phyloP scores from a whole-genome alignment of 2,113 vertebrate species.

The Macquaria australasica region DNA sequence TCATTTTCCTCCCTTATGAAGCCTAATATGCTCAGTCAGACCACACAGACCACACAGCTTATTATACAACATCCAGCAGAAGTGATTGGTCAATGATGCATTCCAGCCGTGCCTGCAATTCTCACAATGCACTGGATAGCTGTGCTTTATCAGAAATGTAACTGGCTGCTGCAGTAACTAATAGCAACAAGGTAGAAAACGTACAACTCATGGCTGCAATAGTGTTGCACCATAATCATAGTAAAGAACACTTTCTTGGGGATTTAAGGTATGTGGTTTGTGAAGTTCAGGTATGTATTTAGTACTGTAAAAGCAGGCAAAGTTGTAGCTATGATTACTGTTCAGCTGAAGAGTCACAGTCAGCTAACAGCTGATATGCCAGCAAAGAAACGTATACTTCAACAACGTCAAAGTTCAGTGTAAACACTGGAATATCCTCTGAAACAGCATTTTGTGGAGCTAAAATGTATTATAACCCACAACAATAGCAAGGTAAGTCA shows the following conservation, averaged over 20 bases:
- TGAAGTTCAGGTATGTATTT: neutral
- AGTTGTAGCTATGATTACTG: neutral
- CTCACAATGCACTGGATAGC: conserved; percentile 37
- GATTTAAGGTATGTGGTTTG: neutral
- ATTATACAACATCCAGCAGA: conserved; percentile 48
- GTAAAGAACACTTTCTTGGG: neutral
- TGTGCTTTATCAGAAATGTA: conserved; percentile 23
- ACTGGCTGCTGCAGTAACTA: conserved; percentile 5
- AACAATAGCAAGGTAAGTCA: too few relatives aligned
- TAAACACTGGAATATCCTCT: neutral
- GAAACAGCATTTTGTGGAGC: neutral
- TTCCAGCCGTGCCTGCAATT: conserved; percentile 46
- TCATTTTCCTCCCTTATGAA: conserved; percentile 72
- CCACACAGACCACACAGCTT: conserved; percentile 63
- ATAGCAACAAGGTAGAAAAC: conserved; percentile 10
- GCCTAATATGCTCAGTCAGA: conserved; percentile 71
- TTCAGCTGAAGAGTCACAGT: neutral
- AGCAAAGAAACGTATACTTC: neutral
- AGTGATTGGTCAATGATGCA: conserved; percentile 39
- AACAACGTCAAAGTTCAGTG: neutral
- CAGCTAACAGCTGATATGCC: neutral
- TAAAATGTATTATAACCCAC: neutral
- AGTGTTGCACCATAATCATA: neutral
- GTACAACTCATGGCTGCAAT: neutral
- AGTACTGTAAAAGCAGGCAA: neutral